Conservation (phyloP, 2,888 invertebrate genomes). For the Lepidochrysops patricia region DNA sequence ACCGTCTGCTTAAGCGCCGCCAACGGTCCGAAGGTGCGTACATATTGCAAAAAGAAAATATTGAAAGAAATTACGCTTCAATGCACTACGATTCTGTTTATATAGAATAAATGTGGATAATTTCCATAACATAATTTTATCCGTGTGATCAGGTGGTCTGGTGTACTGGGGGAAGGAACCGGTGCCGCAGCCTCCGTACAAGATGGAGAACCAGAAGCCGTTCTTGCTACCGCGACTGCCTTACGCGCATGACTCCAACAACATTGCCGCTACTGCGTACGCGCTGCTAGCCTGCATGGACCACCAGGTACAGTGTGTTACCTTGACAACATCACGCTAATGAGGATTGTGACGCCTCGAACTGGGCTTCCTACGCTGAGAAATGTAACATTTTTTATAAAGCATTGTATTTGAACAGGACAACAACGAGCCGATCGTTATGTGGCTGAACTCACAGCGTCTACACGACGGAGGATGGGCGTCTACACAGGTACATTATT, state of each 20-base stretch:
- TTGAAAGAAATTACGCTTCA: too few species aligned
- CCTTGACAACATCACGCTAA: too few species aligned
- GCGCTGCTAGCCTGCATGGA: slow-evolving; percentile 92
- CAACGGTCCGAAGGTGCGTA: slow-evolving; percentile 78
- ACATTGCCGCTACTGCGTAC: slow-evolving; percentile 94
- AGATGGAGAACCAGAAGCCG: slow-evolving; percentile 92
- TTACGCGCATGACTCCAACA: slow-evolving; percentile 91
- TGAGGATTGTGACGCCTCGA: too few species aligned
- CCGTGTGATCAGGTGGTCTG: slow-evolving; percentile 76
- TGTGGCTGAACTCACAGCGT: slow-evolving; percentile 92
- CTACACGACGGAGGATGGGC: slow-evolving; percentile 92
- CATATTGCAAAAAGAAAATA: neutral
- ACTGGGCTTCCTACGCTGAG: too few species aligned
- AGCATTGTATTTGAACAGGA: slow-evolving; percentile 69
- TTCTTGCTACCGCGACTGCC: slow-evolving; percentile 91
- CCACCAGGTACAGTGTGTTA: slow-evolving; percentile 77
- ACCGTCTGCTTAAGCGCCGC: slow-evolving; percentile 78
- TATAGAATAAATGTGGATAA: too few species aligned
- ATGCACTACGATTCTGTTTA: too few species aligned
- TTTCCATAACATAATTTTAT: neutral
- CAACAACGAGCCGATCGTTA: slow-evolving; percentile 88
- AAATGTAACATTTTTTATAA: too few species aligned
- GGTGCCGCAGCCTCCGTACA: slow-evolving; percentile 87
- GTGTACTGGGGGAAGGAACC: slow-evolving; percentile 89
- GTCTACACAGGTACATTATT: slow-evolving; percentile 79